Evolutionary conservation across 2,113 vertebrate species (phyloP), one percentile per base, ranked within the genome.

Genomic region (Amazona vittata): DNA sequence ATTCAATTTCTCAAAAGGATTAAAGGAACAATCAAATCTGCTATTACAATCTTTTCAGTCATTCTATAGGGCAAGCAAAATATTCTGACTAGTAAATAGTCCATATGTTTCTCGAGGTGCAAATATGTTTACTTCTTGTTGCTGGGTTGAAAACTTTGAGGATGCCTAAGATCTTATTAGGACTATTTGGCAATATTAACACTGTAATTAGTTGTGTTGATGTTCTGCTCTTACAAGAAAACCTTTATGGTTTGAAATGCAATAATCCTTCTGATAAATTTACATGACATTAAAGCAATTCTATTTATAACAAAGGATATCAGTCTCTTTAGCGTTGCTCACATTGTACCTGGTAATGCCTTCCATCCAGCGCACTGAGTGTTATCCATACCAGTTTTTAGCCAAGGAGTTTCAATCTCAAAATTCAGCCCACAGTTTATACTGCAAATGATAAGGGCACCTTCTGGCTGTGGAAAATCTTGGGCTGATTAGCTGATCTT

Each of bases 1-100:
- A 94, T 97, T 97, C 79, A 46, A 64, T 97, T 97, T 97, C 78
- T 94, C 52, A 8, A 89, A 86, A 83, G 81, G 60, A 98, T 97
- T 97, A 96, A 95, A 86, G 82, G 71, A 93, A 97, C 86, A 93
- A 94, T 95, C 73, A 94, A 71, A 96, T 95, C 78, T 94, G 89
- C 97, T 97, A 28, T 65, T 82, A 69, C 19, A 44, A 82, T 94
- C 52, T 90, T 86, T 86, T 94, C 57, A 53, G 88, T 89, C 76
- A 76, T 92, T 60, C 31, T 49, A 57, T 71, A 85, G 93, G 19
- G 22, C 43, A 92, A 82, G 67, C 71, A 26, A 90, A 29, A 63
- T 74, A 89, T 63, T 95, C 89, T 12, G 1, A 89, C 68, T 35
- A 77, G 57, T 75, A 94, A 94, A 57, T 83, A 52, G 7, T 28